phyloP scores from a whole-genome alignment of 2,888 invertebrate genomes.

The Netelia fuscicornis region DNA sequence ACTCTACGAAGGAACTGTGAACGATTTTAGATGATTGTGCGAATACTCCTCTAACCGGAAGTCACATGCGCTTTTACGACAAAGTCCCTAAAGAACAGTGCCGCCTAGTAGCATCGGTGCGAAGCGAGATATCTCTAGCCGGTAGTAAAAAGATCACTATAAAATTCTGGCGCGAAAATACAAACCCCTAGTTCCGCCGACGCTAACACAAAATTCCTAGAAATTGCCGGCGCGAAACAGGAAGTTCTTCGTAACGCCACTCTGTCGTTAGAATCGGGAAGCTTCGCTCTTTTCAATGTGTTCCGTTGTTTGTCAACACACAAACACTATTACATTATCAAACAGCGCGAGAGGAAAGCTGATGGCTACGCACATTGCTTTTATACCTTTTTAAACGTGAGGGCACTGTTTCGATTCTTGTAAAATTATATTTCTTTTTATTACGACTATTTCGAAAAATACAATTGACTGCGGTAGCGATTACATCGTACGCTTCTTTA shows the following conservation, averaged over 20 bases:
- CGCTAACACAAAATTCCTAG: conserved; percentile 17
- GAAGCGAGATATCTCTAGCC: not conserved
- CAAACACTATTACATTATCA: not conserved
- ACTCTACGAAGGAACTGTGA: conserved; percentile 2
- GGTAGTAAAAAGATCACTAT: not conserved
- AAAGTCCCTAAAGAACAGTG: conserved; percentile 7
- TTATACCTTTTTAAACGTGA: not conserved
- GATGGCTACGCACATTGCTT: not conserved
- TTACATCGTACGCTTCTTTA: not conserved
- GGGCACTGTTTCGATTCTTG: not conserved
- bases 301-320: not conserved
- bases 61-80: conserved; percentile 18
- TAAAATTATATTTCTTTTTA: not conserved
- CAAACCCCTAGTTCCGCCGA: not conserved
- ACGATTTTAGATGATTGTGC: conserved; percentile 32
- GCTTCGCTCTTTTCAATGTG: not conserved
- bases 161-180: not conserved
- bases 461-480: not conserved
- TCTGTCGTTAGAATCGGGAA: not conserved
- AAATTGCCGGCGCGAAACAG: not conserved
- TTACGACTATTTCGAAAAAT: not conserved
- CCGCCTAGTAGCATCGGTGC: not conserved
- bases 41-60: conserved; percentile 36
- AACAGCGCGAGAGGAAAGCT: not conserved
- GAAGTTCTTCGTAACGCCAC: not conserved